Conservation (phyloP, 2,888 invertebrate species). For the Trissolcus japonicus region DNA sequence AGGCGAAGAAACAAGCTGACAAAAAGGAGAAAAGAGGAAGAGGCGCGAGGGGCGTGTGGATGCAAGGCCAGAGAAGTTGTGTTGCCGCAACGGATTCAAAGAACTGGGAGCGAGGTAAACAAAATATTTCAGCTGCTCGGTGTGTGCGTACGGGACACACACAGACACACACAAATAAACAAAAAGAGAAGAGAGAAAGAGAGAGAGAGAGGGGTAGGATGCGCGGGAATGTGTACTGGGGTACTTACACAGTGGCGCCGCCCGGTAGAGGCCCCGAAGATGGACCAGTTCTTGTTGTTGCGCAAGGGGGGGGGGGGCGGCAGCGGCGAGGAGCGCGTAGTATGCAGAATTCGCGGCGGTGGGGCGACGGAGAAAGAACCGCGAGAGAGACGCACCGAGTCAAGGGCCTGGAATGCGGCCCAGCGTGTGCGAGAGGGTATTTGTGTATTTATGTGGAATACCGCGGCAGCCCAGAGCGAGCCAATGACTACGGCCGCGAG, state of each 20-base stretch:
- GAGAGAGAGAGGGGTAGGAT: conserved; percentile 9
- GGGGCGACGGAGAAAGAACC: conserved; percentile 10
- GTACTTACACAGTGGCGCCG: conserved; percentile 64
- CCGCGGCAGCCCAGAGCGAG: conserved; percentile 63
- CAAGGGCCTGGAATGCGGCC: conserved; percentile 73
- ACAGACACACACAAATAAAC: too few species aligned
- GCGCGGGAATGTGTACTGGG: conserved; percentile 36
- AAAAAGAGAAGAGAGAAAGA: conserved; percentile 13
- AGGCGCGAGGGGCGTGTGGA: conserved; percentile 20
- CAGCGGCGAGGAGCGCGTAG: conserved; percentile 32
- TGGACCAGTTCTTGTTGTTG: conserved; percentile 42
- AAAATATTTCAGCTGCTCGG: conserved; percentile 71
- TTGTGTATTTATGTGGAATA: conserved; percentile 75
- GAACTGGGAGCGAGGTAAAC: conserved; percentile 74
- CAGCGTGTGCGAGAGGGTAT: conserved; percentile 68
- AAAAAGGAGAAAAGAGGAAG: conserved; percentile 13
- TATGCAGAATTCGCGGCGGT: conserved; percentile 35
- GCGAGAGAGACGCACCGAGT: conserved; percentile 13
- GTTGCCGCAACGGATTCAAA: conserved; percentile 70
- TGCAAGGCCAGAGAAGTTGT: conserved; percentile 54
- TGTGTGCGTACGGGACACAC: conserved; percentile 49
- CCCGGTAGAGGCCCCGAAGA: conserved; percentile 55
- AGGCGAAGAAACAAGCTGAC: conserved; percentile 30
- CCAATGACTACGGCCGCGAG: conserved; percentile 73
- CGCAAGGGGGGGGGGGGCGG: conserved; percentile 20